A percentile compares a stretch with the other conserved stretches of the same genome.
Evolutionary conservation across 1,140 invertebrate species (phyloP).

Genomic region (Condylostylus longicornis): DNA sequence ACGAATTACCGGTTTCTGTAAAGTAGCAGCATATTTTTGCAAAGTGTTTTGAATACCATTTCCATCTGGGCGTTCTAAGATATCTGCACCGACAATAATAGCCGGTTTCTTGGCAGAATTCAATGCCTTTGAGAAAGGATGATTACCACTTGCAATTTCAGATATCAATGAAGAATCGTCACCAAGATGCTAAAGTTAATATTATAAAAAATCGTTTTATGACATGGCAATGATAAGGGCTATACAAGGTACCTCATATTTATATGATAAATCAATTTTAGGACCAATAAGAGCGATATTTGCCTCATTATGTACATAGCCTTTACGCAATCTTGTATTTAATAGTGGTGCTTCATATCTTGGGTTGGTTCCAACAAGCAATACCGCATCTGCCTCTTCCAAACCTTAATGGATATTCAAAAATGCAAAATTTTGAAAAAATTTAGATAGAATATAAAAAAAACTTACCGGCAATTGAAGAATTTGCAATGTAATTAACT

Average conservation of each 20-base stretch:
- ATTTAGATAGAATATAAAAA: background rate
- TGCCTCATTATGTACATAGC: constrained; percentile 72
- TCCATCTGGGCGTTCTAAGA: constrained; percentile 66
- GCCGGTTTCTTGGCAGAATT: constrained; percentile 73
- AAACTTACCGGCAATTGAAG: constrained; percentile 56
- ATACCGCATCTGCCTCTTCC: constrained; percentile 84
- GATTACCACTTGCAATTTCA: constrained; percentile 55
- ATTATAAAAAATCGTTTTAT: constrained; percentile 2
- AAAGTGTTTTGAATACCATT: constrained; percentile 57
- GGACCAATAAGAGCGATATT: constrained; percentile 77
- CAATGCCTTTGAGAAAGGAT: constrained; percentile 60
- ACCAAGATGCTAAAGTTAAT: constrained; percentile 57
- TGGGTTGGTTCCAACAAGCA: constrained; percentile 93
- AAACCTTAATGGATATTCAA: constrained; percentile 37
- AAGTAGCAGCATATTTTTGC: constrained; percentile 48
- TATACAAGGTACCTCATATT: constrained; percentile 72
- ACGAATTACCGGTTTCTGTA: constrained; percentile 34
- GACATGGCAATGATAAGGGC: background rate
- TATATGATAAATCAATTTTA: constrained; percentile 85
- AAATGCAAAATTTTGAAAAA: constrained; percentile 1
- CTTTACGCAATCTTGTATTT: constrained; percentile 90
- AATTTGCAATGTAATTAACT: constrained; percentile 84
- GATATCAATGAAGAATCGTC: constrained; percentile 55
- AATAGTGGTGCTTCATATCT: constrained; percentile 94
- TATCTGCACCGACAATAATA: constrained; percentile 79